These are phyloP conservation scores for Galagoides demidoff DNA, from an alignment of 2,797 vertebrate genomes.

Conservation along the genomic window DNA sequence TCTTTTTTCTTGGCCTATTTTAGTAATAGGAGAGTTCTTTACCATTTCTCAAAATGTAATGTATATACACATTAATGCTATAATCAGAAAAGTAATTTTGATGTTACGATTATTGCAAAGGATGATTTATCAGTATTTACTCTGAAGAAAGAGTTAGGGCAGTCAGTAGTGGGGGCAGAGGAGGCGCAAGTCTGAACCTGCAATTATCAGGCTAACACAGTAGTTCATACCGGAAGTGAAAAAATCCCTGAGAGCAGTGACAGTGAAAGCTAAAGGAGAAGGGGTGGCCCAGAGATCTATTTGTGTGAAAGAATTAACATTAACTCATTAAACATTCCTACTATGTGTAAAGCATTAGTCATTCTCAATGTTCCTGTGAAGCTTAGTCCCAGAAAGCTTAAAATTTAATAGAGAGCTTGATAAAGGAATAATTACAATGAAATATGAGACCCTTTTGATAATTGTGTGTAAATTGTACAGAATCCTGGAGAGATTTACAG, in stretches of 20 bases:
- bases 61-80: background rate
- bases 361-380: background rate
- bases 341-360: background rate
- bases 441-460: background rate
- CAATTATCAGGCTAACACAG: background rate
- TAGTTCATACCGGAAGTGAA: too few species aligned
- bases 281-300: background rate
- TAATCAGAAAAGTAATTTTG: background rate
- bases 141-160: background rate
- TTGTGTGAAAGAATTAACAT: background rate
- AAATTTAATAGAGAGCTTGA: background rate
- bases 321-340: background rate
- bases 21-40: background rate
- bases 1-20: background rate
- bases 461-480: background rate
- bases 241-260: background rate
- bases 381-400: background rate
- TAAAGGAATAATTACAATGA: background rate
- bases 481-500: background rate
- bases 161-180: background rate
- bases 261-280: too few species aligned
- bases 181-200: background rate
- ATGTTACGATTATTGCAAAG: background rate
- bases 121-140: background rate
- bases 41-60: background rate